Base-by-base conservation (phyloP, 1,140 invertebrate genomes). In the Probaryconus sp. region DNA sequence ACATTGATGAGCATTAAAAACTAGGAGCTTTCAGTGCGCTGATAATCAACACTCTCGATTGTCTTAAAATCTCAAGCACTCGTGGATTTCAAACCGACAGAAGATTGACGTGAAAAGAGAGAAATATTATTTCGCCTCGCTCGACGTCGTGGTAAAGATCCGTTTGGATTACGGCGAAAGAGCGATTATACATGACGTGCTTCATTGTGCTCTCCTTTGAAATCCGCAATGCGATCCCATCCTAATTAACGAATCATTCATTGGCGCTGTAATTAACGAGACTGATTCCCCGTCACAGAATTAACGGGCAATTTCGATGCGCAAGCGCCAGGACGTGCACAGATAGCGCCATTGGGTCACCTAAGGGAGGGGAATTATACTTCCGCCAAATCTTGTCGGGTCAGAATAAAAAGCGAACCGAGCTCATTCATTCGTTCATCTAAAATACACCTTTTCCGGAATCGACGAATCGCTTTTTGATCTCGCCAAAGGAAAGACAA, bases 241-340 rank as follows among this genome's bases (percentile, higher is more conserved):
- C 79, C 82, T 87, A 87, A 87, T 87, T 87, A 86, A 86, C 83
- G 79, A 85, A 83, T 85, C 83, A 85, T 83, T 86, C 82, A 84
- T 84, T 79, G 78, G 47, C 53, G 70, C 75, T 82, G 81, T 87
- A 85, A 86, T 87, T 86, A 87, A 85, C 83, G 83, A 79, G 78
- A 72, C 77, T 65, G 77, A 81, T 72, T 76, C 58, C 47, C 55
- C 61, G 60, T 48, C 47, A 56, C 31, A 13, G 43, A 51, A 64
- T 72, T 76, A 76, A 70, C 56, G 61, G 61, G 40, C 56, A 50
- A 73, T 67, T 67, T 63, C 26, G 10, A 18, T 5, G 56, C 63
- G 63, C 71, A 74, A 31, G 43, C 42, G 71, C 31, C 2, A n/a
- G n/a, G 5, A 45, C 5, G 16, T 20, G 31, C 13, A 18, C 26